These are phyloP conservation scores for Sakesphorus luctuosus DNA, from an alignment of 2,113 vertebrate species.

Conservation along the genomic window DNA sequence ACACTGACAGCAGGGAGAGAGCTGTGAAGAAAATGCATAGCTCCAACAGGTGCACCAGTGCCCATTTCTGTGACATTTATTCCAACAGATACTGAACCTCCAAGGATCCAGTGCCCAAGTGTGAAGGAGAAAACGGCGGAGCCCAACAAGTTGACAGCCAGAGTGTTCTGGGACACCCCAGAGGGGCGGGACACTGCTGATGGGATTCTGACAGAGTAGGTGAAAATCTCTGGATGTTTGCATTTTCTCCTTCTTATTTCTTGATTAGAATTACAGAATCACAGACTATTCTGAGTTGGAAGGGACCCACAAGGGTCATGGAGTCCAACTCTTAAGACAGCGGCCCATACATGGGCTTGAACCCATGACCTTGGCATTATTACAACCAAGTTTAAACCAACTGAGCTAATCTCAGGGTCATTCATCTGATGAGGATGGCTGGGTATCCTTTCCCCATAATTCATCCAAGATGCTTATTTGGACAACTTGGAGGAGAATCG, in stretches of 20 bases:
- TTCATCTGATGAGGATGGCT: not conserved
- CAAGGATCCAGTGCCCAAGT: conserved; percentile 92
- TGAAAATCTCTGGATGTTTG: not conserved
- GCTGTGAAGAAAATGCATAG: not conserved
- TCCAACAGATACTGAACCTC: conserved; percentile 86
- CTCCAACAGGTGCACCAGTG: not conserved
- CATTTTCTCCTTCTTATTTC: not conserved
- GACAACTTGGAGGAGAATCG: not conserved
- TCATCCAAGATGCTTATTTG: not conserved
- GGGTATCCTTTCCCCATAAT: not conserved
- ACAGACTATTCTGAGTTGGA: no score
- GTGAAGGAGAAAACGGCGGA: conserved; percentile 93
- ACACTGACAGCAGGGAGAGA: not conserved
- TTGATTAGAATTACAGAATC: not conserved
- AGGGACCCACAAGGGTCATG: no score
- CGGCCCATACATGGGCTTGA: no score
- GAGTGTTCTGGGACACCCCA: conserved; percentile 93
- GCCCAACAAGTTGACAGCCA: conserved; percentile 91
- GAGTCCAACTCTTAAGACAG: no score
- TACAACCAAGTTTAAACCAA: no score
- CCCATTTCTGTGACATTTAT: not conserved
- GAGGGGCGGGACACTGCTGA: conserved; percentile 95
- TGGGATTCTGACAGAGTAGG: conserved; percentile 97
- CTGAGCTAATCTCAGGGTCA: no score
- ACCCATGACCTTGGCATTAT: no score